Evolutionary conservation across 23 tunicate genomes (phyloP).

Genomic region (Diplosoma virens): DNA sequence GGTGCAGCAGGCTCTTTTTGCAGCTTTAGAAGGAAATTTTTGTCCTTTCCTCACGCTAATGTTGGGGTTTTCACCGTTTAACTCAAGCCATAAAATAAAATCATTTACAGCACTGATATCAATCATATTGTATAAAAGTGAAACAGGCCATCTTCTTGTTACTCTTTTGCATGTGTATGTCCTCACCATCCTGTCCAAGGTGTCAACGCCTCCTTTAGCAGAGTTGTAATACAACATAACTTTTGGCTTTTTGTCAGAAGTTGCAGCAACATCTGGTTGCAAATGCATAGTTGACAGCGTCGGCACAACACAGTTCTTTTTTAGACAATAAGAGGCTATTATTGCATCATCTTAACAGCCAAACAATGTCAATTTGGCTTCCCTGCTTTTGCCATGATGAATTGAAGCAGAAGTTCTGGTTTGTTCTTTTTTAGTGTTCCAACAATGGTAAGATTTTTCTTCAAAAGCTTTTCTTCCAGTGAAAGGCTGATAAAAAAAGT

Average conservation of each 20-base stretch:
- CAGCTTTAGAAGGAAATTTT: background rate
- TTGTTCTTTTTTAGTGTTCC: conserved; percentile 13
- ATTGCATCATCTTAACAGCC: conserved; percentile 16
- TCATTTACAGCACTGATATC: conserved; percentile 26
- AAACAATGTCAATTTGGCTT: background rate
- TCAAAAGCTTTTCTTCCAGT: background rate
- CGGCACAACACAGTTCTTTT: background rate
- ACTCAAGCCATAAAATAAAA: background rate
- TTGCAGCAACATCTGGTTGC: background rate
- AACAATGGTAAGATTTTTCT: conserved; percentile 12
- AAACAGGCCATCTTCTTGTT: background rate
- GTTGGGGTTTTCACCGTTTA: background rate
- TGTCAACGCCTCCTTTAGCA: conserved; percentile 17
- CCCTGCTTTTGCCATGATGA: conserved; percentile 5
- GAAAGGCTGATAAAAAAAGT: conserved; percentile 21
- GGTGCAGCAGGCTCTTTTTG: background rate
- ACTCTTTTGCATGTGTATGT: conserved; percentile 1
- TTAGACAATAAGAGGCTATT: conserved; percentile 13
- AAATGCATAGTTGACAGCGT: conserved; percentile 23
- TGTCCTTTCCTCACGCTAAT: background rate
- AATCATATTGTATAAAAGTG: background rate
- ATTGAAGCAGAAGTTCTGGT: conserved; percentile 22
- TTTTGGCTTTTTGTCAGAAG: conserved; percentile 25
- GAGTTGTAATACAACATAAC: conserved; percentile 21
- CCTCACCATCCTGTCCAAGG: conserved; percentile 14